Conservation (phyloP, 2,888 invertebrate species). For the Danaus chrysippus region DNA sequence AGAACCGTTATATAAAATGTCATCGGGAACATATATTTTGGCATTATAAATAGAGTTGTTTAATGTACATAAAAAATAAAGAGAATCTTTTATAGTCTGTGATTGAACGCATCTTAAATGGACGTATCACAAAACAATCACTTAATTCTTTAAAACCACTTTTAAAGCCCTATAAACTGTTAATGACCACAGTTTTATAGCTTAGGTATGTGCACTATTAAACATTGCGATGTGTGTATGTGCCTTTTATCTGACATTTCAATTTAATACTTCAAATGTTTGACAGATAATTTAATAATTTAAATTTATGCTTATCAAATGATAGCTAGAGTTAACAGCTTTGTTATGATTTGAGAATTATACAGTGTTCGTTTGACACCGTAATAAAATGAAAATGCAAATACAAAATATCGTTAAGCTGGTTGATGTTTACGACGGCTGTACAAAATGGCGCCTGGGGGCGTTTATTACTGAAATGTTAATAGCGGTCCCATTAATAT, state of each 20-base stretch:
- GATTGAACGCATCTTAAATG: too few relatives aligned
- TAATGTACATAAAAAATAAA: background rate
- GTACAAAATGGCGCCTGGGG: constrained; percentile 29
- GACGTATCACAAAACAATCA: background rate
- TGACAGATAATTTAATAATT: background rate
- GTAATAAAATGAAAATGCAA: constrained; percentile 30
- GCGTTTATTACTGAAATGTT: constrained; percentile 29
- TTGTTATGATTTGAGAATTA: background rate
- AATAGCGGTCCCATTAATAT: constrained; percentile 18
- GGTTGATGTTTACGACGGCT: constrained; percentile 34
- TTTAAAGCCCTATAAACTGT: constrained; percentile 17
- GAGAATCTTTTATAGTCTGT: background rate
- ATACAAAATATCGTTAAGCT: constrained; percentile 30
- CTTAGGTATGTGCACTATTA: constrained; percentile 14
- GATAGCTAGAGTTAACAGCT: too few relatives aligned
- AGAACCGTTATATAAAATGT: too few relatives aligned
- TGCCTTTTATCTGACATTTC: background rate
- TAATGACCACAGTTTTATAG: constrained; percentile 19
- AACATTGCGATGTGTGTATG: constrained; percentile 7
- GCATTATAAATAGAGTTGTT: background rate
- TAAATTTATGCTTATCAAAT: background rate
- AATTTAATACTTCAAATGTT: background rate
- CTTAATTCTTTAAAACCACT: constrained; percentile 12
- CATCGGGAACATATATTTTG: too few relatives aligned
- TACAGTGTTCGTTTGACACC: constrained; percentile 10